Conservation (phyloP, 2,113 vertebrate genomes). For the Hymenochirus boettgeri region DNA sequence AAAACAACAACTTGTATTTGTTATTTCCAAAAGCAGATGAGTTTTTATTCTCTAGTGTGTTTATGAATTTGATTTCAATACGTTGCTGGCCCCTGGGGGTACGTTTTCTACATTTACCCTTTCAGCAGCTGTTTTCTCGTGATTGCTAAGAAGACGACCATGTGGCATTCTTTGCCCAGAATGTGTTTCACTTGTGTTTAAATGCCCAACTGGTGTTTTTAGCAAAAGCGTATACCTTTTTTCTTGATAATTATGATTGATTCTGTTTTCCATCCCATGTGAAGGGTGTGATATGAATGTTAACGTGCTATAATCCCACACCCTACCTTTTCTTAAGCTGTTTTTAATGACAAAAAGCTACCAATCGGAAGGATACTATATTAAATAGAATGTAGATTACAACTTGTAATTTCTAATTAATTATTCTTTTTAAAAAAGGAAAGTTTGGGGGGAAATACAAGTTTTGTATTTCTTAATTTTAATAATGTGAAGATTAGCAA, state of each 20-base stretch:
- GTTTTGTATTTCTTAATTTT: slow-evolving; percentile 2
- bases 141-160: not conserved
- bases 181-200: not conserved
- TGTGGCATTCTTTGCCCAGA: not conserved
- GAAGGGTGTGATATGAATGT: slow-evolving; percentile 6
- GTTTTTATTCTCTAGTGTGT: not conserved
- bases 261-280: slow-evolving; percentile 12
- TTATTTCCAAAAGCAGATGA: not conserved
- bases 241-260: slow-evolving; percentile 17
- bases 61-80: not conserved
- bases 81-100: not conserved
- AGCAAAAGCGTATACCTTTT: not conserved
- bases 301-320: not conserved
- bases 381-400: not conserved
- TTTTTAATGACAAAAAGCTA: not conserved
- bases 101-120: not conserved
- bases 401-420: not conserved
- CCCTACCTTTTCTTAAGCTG: not conserved
- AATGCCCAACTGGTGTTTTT: not conserved
- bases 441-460: not conserved
- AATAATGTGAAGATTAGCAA: not conserved
- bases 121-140: not conserved
- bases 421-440: not conserved
- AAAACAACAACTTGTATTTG: not conserved
- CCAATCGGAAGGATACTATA: not conserved